Base-by-base conservation (phyloP, 2,888 invertebrate species). In the Drosophila demipolita region DNA sequence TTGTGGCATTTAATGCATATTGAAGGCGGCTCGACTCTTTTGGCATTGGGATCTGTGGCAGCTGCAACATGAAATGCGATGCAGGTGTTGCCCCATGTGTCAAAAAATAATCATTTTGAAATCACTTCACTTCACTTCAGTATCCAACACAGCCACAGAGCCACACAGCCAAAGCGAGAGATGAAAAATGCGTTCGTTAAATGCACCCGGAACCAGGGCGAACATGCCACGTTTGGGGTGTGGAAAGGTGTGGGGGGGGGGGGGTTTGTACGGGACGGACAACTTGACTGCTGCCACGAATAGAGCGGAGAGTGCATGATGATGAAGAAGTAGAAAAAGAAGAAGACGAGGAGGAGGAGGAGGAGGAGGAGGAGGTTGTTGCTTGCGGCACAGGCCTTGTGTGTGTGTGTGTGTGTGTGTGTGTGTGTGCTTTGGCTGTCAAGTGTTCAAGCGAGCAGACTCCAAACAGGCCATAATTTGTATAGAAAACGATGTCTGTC, bases 31-130 rank as follows among this genome's bases (percentile, higher is more conserved):
- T 52, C 53, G 60, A 55, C 69, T 62, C 73, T 62, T 69, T 69
- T 55, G 61, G 61, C 66, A 64, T 60, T 59, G 64, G 62, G 59
- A 61, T 78, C 61, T 71, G 76, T 83, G 76, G 85, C 85, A 85
- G 89, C 85, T 85, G 85, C 89, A 74, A 76, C 66, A 32, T 78
- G 78, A 87, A 80, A 87, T 76, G 75, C 75, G 77, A 68, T 71
- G 85, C 86, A 89, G 90, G 90, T 89, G 85, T 89, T 85, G 87
- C 75, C 82, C 87, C 82, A 87, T 83, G 85, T 85, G 85, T 85
- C 85, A 85, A 89, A 89, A 89, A 85, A 85, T 87, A 89, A 89
- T 85, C 89, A 85, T 87, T 89, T 85, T 68, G 82, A 85, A 85
- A 85, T 85, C 85, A 89, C 87, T 89, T 85, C 23, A 54, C 23